Evolutionary conservation across 2,797 vertebrate species (phyloP).

Genomic region (Sardinella longiceps): DNA sequence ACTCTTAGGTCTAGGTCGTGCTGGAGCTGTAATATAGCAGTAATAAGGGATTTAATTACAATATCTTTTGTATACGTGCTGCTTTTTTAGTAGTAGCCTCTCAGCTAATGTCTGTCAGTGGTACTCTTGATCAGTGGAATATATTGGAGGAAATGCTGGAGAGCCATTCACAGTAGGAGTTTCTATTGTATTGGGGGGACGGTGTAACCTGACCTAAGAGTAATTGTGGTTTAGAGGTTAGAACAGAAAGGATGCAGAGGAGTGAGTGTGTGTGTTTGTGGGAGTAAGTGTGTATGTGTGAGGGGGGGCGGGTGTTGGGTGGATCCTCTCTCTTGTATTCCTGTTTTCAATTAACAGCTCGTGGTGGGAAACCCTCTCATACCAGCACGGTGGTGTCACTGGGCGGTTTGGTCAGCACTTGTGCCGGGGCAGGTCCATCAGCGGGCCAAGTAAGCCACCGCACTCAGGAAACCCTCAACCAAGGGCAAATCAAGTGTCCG

Average conservation of each 20-base stretch:
- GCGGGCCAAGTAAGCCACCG: conserved; percentile 1
- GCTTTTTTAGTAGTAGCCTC: too few relatives aligned
- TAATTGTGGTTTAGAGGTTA: conserved; percentile 36
- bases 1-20: not conserved
- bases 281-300: not conserved
- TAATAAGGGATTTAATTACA: too few relatives aligned
- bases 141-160: not conserved
- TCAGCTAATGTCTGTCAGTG: not conserved
- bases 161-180: conserved; percentile 25
- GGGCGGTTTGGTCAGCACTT: conserved; percentile 28
- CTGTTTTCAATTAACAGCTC: conserved; percentile 47
- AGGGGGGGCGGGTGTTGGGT: conserved; percentile 13
- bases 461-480: conserved; percentile 30
- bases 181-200: conserved; percentile 51
- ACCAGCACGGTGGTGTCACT: conserved; percentile 46
- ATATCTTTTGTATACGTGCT: too few relatives aligned
- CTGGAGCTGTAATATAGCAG: not conserved
- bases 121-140: not conserved
- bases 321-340: conserved; percentile 49
- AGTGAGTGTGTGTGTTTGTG: not conserved
- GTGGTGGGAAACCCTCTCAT: conserved; percentile 40
- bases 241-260: too few relatives aligned
- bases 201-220: conserved; percentile 51
- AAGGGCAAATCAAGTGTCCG: conserved; percentile 21
- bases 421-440: conserved; percentile 22